A percentile compares a stretch with the other conserved stretches of the same genome.
Conservation (phyloP, 2,888 invertebrate species). For the Altica lythri region DNA sequence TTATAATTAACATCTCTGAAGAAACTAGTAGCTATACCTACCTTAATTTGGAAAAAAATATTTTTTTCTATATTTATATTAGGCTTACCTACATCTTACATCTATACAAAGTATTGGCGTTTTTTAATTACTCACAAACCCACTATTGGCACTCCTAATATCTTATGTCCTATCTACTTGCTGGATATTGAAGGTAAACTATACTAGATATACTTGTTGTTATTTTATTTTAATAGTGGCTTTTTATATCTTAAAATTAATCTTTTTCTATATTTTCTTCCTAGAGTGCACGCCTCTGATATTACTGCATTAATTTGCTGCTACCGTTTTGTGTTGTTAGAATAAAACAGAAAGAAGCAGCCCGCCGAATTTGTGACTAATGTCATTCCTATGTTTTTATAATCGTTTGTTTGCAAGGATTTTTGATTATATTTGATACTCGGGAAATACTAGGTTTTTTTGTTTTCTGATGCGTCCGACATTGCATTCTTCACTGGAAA, state of each 20-base stretch:
- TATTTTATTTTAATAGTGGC: not conserved
- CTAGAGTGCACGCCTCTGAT: conserved; percentile 18
- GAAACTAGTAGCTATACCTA: too few relatives aligned
- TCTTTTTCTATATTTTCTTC: not conserved
- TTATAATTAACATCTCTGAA: too few relatives aligned
- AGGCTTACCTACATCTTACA: too few relatives aligned
- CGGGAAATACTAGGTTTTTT: conserved; percentile 17
- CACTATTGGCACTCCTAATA: too few relatives aligned
- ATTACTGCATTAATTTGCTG: conserved; percentile 23
- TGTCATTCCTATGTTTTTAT: conserved; percentile 38
- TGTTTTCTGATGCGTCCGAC: conserved; percentile 6
- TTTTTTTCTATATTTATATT: too few relatives aligned
- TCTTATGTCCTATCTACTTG: too few relatives aligned
- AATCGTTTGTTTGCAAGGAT: conserved; percentile 23
- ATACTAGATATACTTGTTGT: too few relatives aligned
- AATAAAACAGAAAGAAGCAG: conserved; percentile 28
- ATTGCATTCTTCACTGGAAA: conserved; percentile 3
- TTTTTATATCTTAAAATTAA: not conserved
- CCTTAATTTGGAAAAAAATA: too few relatives aligned
- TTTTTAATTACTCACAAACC: too few relatives aligned
- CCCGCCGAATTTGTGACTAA: conserved; percentile 36
- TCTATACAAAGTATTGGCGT: too few relatives aligned
- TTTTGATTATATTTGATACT: conserved; percentile 29
- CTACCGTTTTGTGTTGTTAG: conserved; percentile 43
- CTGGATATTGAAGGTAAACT: too few relatives aligned